A percentile compares a stretch with the other conserved stretches of the same genome.
These are phyloP conservation scores for Cyprinodon brontotheroides DNA, from an alignment of 2,113 vertebrate genomes.

Conservation along the genomic window DNA sequence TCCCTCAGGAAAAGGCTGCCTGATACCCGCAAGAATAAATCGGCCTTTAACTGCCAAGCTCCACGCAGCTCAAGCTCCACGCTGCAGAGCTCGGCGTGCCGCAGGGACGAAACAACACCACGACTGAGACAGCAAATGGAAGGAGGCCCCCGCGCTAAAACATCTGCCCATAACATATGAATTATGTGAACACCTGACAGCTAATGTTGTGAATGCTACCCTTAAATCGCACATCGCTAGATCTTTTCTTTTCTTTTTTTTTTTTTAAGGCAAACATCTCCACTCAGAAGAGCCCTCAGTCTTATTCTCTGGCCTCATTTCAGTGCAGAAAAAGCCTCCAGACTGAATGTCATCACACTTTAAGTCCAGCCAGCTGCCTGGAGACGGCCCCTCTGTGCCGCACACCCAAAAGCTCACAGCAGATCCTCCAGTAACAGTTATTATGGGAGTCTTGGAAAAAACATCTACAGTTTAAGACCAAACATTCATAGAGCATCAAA, in stretches of 20 bases:
- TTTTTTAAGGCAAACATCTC: background rate
- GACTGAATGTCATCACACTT: background rate
- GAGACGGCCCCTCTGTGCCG: background rate
- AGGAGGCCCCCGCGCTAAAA: slow-evolving; percentile 6
- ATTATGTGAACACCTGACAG: slow-evolving; percentile 20
- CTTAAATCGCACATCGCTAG: background rate
- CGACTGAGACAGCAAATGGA: slow-evolving; percentile 33
- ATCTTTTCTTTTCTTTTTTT: background rate
- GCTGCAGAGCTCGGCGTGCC: slow-evolving; percentile 49
- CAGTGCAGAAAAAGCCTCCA: background rate
- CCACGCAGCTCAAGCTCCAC: slow-evolving; percentile 51
- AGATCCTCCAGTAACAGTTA: background rate
- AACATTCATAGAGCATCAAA: background rate
- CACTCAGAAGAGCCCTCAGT: background rate
- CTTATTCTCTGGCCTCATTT: background rate
- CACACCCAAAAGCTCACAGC: background rate
- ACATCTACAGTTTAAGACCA: background rate
- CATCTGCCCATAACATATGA: slow-evolving; percentile 8
- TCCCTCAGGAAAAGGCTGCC: slow-evolving; percentile 75
- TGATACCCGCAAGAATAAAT: slow-evolving; percentile 79
- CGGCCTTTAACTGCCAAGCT: slow-evolving; percentile 75
- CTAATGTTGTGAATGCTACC: background rate
- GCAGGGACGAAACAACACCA: slow-evolving; percentile 44
- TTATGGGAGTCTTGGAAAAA: background rate
- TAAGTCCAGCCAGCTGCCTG: background rate